Evolutionary conservation across 2,113 vertebrate species (phyloP).

Genomic region (Candoia aspera): DNA sequence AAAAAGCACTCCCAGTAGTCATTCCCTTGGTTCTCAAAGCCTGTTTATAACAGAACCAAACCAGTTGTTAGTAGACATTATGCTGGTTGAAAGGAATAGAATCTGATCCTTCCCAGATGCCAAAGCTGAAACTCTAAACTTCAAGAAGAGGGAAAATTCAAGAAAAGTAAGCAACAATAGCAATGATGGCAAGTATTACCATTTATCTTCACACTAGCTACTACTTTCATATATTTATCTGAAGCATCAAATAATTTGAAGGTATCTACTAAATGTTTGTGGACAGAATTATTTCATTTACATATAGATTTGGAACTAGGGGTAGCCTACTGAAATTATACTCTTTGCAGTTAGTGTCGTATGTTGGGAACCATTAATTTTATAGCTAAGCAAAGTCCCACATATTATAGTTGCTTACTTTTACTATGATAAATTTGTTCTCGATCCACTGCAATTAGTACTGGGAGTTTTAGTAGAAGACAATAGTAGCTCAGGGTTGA

Average conservation of each 20-base stretch:
- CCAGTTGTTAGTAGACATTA: background rate
- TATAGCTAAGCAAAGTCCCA: background rate
- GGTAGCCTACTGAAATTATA: background rate
- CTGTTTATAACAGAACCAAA: background rate
- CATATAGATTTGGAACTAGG: background rate
- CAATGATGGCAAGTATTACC: background rate
- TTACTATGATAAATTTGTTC: background rate
- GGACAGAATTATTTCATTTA: background rate
- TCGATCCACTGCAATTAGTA: background rate
- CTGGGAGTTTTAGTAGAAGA: background rate
- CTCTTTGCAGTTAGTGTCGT: background rate
- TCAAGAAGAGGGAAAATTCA: background rate
- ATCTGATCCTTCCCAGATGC: background rate
- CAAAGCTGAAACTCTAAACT: background rate
- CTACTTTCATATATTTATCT: background rate
- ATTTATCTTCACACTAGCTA: background rate
- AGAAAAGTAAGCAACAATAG: background rate
- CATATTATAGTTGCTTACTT: background rate
- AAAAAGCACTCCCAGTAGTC: background rate
- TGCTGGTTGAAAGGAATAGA: background rate
- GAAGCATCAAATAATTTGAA: background rate
- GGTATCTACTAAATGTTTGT: background rate
- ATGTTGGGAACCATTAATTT: background rate
- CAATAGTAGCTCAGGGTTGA: background rate
- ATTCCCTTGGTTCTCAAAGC: background rate